Base-by-base conservation (phyloP, 2,888 invertebrate genomes). In the Trissolcus brochymenae region DNA sequence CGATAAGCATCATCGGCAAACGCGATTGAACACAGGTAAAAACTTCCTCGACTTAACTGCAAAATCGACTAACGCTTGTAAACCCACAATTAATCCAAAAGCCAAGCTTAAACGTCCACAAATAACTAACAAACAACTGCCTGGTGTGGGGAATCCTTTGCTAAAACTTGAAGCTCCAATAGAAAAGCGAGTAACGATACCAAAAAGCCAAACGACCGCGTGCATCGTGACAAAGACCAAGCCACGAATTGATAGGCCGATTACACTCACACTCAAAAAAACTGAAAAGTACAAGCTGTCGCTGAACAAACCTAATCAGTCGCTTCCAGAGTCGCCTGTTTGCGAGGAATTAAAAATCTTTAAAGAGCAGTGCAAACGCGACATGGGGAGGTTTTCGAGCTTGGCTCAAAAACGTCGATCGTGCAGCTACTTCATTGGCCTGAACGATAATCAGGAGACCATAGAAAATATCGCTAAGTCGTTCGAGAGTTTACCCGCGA, bases 251-350 rank as follows among this genome's bases (percentile, higher is more conserved):
- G 82, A 73, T 61, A 86, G 88, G 74, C 88, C 88, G 50, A 73
- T 88, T 76, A 87, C 88, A 4, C 83, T 88, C 56, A 87, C 87
- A 9, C 78, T 88, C 51, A 84, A 86, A 78, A 87, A 87, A 88
- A 88, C 87, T 84, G 87, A 88, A 86, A 88, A 87, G 86, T 88
- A 87, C 82, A 87, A 88, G 84, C 83, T 88, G 81, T 87, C 88
- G 46, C 78, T 87, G 72, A 87, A 87, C 65, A 88, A 87, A 78
- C 76, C 84, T 13, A 88, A 88, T 82, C 94, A 95, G 83, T 95
- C 95, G 4, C 93, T 95, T 80, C 95, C 95, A 0, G 95, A 95
- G 0, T 95, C 95, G 0, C 95, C 95, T 0, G 95, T 95, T 0
- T 94, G 93, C 62, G 95, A 95, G 84, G 95, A 95, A 84, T 91